Percentiles rank a stretch among this genome's conserved stretches.
Evolutionary conservation across 1,140 invertebrate genomes (phyloP).

Genomic region (Trichonephila inaurata): DNA sequence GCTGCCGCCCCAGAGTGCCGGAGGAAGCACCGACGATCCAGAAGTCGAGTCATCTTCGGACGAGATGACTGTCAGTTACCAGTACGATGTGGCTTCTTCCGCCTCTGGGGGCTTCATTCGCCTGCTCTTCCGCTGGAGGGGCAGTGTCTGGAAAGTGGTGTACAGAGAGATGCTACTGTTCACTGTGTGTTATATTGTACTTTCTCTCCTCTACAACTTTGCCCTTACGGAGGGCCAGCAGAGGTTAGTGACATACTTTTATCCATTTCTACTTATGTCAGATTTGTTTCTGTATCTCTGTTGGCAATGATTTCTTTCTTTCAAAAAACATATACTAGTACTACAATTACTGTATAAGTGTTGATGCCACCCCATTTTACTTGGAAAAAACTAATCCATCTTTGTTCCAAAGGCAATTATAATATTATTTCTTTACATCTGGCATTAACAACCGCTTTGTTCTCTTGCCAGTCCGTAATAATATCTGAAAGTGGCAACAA

Average conservation of each 20-base stretch:
- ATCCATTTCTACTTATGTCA: neutral
- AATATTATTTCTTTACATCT: too few species aligned
- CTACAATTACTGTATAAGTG: too few species aligned
- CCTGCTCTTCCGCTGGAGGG: constrained; percentile 93
- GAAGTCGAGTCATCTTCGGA: constrained; percentile 70
- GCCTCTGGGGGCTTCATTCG: constrained; percentile 87
- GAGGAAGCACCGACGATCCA: constrained; percentile 55
- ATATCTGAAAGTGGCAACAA: too few species aligned
- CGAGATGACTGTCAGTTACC: constrained; percentile 88
- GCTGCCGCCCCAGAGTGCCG: constrained; percentile 58
- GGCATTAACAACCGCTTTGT: too few species aligned
- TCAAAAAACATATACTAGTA: too few species aligned
- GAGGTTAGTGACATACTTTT: constrained; percentile 84
- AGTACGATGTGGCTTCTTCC: constrained; percentile 88
- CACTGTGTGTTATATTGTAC: constrained; percentile 90
- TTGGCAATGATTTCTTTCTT: too few species aligned
- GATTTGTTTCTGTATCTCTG: too few species aligned
- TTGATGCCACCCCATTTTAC: too few species aligned
- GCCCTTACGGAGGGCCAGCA: constrained; percentile 90
- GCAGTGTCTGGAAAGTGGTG: constrained; percentile 97
- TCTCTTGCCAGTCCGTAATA: too few species aligned
- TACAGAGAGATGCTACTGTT: constrained; percentile 96
- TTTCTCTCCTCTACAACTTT: constrained; percentile 94
- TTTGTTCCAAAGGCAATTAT: too few species aligned
- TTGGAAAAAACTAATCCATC: too few species aligned